Base-by-base conservation (phyloP, 2,888 invertebrate genomes). In the Mythimna pallens region DNA sequence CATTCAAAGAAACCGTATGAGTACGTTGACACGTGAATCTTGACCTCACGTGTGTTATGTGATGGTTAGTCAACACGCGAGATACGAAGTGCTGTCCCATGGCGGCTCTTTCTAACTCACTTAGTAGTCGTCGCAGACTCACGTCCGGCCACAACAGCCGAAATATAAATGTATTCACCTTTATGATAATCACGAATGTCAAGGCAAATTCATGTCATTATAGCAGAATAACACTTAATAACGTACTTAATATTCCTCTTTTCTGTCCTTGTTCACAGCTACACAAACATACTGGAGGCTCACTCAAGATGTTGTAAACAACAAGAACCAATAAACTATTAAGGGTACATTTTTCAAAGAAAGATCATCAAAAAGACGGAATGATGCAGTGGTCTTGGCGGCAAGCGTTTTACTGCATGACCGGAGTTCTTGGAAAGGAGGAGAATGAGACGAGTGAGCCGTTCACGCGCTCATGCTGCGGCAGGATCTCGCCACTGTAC, bases 381-480 rank as follows among this genome's bases (percentile, higher is more conserved):
- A 92, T 90, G 91, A 89, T 89, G 83, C 90, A 88, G 80, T 89
- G 86, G 72, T 89, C 89, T 22, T 91, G 91, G 91, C 91, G 86
- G 80, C 88, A 90, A 71, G 88, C 90, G 25, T 89, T 88, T 17
- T 90, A 90, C 69, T 94, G 94, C 82, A 90, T 92, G 73, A 90
- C 92, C 22, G 94, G 92, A 25, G 82, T 88, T 36, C 86, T 94
- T 5, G 90, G 87, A 55, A 89, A 92, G 73, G 80, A 79, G 9
- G 90, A 90, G 72, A 91, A 93, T 61, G 92, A 91, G 14, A 83
- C 88, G 5, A 81, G 91, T 30, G 93, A 94, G 65, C 80, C 90
- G 10, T 95, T 95, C 78, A 89, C 91, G 9, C 92, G 87, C 77
- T 93, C 93, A 52, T 94, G 93, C 83, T 82, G 86, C 20, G 89